phyloP scores from a whole-genome alignment of 2,797 vertebrate genomes.

The Tapirus indicus region DNA sequence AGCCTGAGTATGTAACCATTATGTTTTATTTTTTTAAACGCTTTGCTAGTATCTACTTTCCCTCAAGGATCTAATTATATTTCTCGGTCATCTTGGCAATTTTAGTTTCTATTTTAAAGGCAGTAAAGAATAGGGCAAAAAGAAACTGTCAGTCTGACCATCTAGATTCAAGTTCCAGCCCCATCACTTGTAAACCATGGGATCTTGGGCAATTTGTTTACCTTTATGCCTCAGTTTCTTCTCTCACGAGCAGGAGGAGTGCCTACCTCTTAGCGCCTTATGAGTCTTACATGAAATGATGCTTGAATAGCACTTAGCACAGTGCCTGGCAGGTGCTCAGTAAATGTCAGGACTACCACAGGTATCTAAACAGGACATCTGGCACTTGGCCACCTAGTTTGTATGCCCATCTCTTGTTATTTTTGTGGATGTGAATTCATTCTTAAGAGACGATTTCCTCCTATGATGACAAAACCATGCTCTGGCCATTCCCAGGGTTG shows the following conservation, averaged over 20 bases:
- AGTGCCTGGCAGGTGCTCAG: background rate
- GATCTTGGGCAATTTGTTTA: background rate
- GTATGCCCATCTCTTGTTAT: background rate
- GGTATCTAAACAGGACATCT: background rate
- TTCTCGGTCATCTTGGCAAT: background rate
- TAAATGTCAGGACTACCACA: background rate
- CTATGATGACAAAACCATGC: background rate
- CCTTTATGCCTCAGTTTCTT: background rate
- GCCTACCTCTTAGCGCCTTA: background rate
- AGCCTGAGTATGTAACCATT: background rate
- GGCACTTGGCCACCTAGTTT: background rate
- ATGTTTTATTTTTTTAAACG: background rate
- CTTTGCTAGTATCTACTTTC: background rate
- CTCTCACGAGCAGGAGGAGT: background rate
- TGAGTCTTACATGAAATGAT: background rate
- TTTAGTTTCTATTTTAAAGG: background rate
- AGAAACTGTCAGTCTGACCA: background rate
- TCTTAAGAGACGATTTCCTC: background rate
- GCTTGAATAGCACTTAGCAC: background rate
- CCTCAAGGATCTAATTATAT: background rate
- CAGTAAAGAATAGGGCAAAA: background rate
- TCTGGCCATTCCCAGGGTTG: background rate
- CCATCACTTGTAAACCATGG: background rate
- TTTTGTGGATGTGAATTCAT: background rate
- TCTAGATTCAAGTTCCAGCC: background rate